These are phyloP conservation scores for Eupithecia inturbata DNA, from an alignment of 2,888 invertebrate species.

Conservation along the genomic window DNA sequence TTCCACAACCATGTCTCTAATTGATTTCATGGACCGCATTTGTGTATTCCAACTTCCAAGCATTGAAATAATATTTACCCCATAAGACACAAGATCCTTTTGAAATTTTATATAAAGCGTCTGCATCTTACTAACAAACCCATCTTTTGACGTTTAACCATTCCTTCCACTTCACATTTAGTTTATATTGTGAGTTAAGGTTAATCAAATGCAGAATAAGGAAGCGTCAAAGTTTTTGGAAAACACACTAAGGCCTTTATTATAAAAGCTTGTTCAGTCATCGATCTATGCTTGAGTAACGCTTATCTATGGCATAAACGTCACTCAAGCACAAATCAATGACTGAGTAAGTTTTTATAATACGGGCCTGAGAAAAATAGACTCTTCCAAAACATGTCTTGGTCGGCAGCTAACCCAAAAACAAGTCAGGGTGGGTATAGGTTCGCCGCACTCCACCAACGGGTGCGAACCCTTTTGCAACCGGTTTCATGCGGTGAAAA, in stretches of 20 bases:
- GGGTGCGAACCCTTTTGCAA: constrained; percentile 37
- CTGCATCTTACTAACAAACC: background rate
- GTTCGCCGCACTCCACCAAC: constrained; percentile 37
- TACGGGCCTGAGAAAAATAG: background rate
- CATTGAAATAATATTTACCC: background rate
- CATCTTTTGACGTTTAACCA: background rate
- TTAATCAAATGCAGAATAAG: background rate
- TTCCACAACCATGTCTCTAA: too few species aligned
- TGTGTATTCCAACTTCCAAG: background rate
- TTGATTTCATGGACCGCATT: background rate
- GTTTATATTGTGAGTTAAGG: background rate
- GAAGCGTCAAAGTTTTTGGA: background rate
- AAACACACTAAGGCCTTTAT: background rate
- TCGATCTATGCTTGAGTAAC: too few species aligned
- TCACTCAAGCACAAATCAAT: too few species aligned
- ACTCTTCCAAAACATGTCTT: background rate
- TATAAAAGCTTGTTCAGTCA: too few species aligned
- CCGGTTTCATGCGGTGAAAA: constrained; percentile 26
- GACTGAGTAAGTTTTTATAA: too few species aligned
- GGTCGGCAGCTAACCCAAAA: constrained; percentile 20
- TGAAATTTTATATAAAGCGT: too few species aligned
- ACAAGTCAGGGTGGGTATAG: constrained; percentile 27
- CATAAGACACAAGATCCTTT: too few species aligned
- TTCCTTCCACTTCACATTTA: too few species aligned
- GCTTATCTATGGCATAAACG: too few species aligned